Percentiles rank a stretch among this genome's conserved stretches.
Conservation (phyloP, 2,113 vertebrate species). For the Pantherophis guttatus region DNA sequence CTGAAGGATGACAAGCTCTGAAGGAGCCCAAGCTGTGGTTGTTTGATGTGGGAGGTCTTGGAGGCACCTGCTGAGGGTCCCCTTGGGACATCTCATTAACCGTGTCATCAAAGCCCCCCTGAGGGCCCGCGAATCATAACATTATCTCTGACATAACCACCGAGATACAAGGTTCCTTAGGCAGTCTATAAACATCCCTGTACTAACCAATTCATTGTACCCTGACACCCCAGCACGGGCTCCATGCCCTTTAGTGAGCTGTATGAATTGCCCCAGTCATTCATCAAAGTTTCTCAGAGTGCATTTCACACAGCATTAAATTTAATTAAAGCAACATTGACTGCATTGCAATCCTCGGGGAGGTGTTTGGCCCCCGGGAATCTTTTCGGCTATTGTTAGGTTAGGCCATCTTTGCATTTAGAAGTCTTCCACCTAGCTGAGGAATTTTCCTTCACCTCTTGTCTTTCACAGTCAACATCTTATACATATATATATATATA, state of each 20-base stretch:
- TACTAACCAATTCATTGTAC: conserved; percentile 82
- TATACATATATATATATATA: no score
- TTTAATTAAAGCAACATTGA: conserved; percentile 93
- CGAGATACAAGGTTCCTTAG: conserved; percentile 85
- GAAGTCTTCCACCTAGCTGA: conserved; percentile 42
- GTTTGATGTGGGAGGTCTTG: conserved; percentile 99
- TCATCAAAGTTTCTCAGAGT: conserved; percentile 84
- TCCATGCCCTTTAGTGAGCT: conserved; percentile 80
- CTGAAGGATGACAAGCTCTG: conserved; percentile 61
- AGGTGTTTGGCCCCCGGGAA: conserved; percentile 79
- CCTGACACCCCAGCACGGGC: conserved; percentile 82
- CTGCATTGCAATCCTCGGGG: conserved; percentile 79
- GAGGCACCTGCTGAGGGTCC: conserved; percentile 83
- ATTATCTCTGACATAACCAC: conserved; percentile 95
- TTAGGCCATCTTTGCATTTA: conserved; percentile 34
- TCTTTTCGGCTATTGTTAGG: conserved; percentile 73
- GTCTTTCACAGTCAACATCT: background rate
- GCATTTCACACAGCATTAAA: conserved; percentile 84
- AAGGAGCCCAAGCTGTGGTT: conserved; percentile 69
- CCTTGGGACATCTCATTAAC: conserved; percentile 94
- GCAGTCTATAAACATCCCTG: conserved; percentile 91
- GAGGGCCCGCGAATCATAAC: conserved; percentile 90
- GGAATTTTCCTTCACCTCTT: conserved; percentile 46
- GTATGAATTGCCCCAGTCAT: conserved; percentile 83
- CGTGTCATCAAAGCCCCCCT: conserved; percentile 94